Evolutionary conservation across 1,140 invertebrate species (phyloP).

Genomic region (Heliconius eleuchia): DNA sequence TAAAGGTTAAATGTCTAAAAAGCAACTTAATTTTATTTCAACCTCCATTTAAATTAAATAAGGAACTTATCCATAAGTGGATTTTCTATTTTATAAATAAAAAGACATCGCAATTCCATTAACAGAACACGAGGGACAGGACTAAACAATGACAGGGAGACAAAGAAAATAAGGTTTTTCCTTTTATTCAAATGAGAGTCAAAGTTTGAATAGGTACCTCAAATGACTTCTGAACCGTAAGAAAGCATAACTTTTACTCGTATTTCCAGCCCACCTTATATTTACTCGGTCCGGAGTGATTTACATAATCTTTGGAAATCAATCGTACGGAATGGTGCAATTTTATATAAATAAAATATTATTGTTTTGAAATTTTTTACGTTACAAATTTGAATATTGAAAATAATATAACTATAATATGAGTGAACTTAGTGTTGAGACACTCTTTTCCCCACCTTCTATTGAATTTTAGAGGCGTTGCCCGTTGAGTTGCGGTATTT

Average conservation of each 20-base stretch:
- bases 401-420: no score
- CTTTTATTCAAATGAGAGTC: slow-evolving; percentile 65
- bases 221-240: slow-evolving; percentile 37
- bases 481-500: neutral
- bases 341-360: neutral
- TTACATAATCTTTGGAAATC: slow-evolving; percentile 30
- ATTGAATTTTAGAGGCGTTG: neutral
- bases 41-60: slow-evolving; percentile 22
- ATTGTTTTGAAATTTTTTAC: neutral
- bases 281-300: slow-evolving; percentile 25
- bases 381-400: neutral
- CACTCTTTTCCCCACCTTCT: neutral
- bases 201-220: slow-evolving; percentile 48
- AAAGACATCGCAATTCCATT: slow-evolving; percentile 37
- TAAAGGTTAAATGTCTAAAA: neutral
- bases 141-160: slow-evolving; percentile 35
- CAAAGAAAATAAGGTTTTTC: slow-evolving; percentile 60
- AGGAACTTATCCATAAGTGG: slow-evolving; percentile 19
- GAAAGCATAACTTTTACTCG: slow-evolving; percentile 33
- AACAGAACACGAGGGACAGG: slow-evolving; percentile 27
- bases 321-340: slow-evolving; percentile 3
- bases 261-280: slow-evolving; percentile 29
- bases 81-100: slow-evolving; percentile 32
- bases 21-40: neutral
- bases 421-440: neutral